A percentile compares a stretch with the other conserved stretches of the same genome.
phyloP scores from a whole-genome alignment of 2,113 vertebrate species.

The Lamprotornis superbus region DNA sequence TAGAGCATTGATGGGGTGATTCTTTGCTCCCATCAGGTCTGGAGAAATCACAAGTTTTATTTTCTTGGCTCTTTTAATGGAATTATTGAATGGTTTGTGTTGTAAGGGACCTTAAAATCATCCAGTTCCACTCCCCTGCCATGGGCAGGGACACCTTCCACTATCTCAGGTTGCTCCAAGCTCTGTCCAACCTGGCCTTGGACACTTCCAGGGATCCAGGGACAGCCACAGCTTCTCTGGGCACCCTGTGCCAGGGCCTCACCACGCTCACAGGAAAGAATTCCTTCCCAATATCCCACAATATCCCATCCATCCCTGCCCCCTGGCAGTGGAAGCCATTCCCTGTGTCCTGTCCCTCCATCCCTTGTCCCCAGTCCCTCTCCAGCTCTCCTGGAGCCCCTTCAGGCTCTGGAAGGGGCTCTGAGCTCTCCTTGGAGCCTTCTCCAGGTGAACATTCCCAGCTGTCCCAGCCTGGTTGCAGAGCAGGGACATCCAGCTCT shows the following conservation, averaged over 20 bases:
- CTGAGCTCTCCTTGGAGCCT: fast-evolving
- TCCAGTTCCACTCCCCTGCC: not conserved
- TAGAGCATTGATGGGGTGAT: fast-evolving
- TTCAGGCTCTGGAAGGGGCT: fast-evolving
- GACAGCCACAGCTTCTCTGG: not conserved
- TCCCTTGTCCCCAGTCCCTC: fast-evolving
- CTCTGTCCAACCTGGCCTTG: fast-evolving
- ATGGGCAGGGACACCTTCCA: not conserved
- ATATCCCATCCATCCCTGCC: too few species aligned
- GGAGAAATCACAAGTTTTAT: not conserved
- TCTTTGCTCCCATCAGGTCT: not conserved
- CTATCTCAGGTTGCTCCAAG: fast-evolving
- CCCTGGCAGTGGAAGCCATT: not conserved
- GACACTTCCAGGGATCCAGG: not conserved
- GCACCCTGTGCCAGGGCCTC: not conserved
- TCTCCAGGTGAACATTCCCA: fast-evolving
- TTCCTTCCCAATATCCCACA: not conserved
- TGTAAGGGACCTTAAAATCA: not conserved
- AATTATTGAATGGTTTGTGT: not conserved
- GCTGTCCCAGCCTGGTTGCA: not conserved
- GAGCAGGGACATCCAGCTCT: not conserved
- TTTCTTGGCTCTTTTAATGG: not conserved
- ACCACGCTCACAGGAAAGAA: not conserved
- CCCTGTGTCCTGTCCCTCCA: not conserved
- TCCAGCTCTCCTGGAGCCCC: not conserved